Base-by-base conservation (phyloP, 2,888 invertebrate species). In the Ethmia dodecea region DNA sequence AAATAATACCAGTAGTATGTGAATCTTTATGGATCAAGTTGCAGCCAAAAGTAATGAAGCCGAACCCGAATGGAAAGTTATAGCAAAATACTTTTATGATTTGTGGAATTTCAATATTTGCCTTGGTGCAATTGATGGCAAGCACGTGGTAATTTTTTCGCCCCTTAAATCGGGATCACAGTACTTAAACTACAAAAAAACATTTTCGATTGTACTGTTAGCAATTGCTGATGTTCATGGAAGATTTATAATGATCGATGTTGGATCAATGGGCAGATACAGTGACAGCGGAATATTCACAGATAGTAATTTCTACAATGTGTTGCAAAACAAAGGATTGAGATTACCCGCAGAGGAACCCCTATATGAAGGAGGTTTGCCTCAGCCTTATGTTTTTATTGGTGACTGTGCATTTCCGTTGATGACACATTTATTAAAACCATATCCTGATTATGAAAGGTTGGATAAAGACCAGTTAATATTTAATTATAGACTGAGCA, bases 371-470 rank as follows among this genome's bases (percentile, higher is more conserved):
- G 18, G 33, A 33, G 33, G 27, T 32, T 32, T 32, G 32, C 39
- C 35, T 29, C 33, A 31, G 15, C 43, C 43, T 11, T 35, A 40
- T 36, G 43, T 43, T 31, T 35, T 40, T 38, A 32, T 43, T n/a
- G 40, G 43, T 35, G 38, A 43, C 36, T 26, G 30, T 27, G 38
- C 40, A 18, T 41, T 41, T 38, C 35, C 35, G 10, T 38, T 41
- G 11, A 20, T 15, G 15, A 31, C 14, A 8, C 32, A 38, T 13
- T 30, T 41, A 30, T 24, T 37, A 13, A 31, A 22, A 32, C 37
- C 38, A 5, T 41, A 41, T n/a, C 38, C 41, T 28, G 16, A 35
- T 29, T 32, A 41, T 31, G 35, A 32, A 30, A 33, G 27, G 22
- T 10, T 24, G 20, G 30, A 41, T 18, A 33, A 38, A 11, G 41